Conservation (phyloP, 2,888 invertebrate species). For the Epicampocera succincta region DNA sequence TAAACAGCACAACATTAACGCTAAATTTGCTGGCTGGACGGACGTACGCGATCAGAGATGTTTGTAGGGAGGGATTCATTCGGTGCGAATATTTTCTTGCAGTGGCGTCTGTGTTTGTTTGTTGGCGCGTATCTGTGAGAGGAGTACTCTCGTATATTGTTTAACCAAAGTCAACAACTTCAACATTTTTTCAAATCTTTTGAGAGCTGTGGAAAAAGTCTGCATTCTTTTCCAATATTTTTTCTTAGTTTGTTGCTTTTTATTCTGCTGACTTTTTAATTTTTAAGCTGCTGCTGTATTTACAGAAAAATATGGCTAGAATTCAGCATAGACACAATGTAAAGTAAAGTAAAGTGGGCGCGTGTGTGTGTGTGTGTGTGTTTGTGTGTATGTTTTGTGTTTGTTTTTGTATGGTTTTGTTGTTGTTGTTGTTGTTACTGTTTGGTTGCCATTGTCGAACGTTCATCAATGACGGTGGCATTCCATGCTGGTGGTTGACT, state of each 20-base stretch:
- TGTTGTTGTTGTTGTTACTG: constrained; percentile 18
- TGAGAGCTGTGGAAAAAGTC: constrained; percentile 61
- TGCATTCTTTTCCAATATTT: constrained; percentile 59
- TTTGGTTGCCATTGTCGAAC: constrained; percentile 63
- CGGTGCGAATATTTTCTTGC: too few relatives aligned
- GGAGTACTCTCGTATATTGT: constrained; percentile 30
- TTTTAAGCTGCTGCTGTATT: constrained; percentile 16
- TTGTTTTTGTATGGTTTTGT: constrained; percentile 8
- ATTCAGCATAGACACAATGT: constrained; percentile 62
- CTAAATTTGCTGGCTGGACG: too few relatives aligned
- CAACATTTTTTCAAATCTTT: constrained; percentile 62
- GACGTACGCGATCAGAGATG: not conserved
- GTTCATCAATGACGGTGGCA: constrained; percentile 74
- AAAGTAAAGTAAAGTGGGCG: not conserved
- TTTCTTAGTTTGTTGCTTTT: constrained; percentile 8
- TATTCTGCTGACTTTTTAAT: constrained; percentile 49
- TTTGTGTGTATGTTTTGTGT: constrained; percentile 22
- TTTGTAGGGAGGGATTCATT: not conserved
- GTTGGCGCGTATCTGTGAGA: not conserved
- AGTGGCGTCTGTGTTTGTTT: not conserved
- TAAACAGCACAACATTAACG: too few relatives aligned
- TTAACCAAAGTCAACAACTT: constrained; percentile 67
- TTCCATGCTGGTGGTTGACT: constrained; percentile 80
- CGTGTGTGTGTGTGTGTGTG: not conserved
- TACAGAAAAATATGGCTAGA: constrained; percentile 41